Evolutionary conservation across 2,888 invertebrate genomes (phyloP), one percentile per base, ranked within the genome.

Genomic region (Crocallis elinguaria): DNA sequence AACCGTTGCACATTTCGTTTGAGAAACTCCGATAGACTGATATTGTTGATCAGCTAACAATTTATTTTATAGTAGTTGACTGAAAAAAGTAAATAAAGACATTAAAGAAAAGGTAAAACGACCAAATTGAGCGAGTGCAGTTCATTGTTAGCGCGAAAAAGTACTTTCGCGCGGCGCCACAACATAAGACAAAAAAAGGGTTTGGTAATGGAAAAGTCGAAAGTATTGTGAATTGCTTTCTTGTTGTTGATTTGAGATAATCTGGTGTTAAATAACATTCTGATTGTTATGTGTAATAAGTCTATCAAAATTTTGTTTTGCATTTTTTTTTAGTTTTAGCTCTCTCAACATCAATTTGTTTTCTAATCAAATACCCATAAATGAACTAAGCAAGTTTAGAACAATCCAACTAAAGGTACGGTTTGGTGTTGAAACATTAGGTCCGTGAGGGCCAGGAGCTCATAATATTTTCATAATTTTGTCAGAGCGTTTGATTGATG

Each of bases 11-110:
- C 87, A 88, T 88, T 79, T 82, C 88, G 71, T 66, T 71, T 61
- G 65, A 57, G 57, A 65, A 59, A 58, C 73, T 37, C 60, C 59
- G 68, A 64, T 62, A 60, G 64, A 89, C 88, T 91, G 88, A 79
- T 86, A 63, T 62, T 49, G 49, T 45, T 50, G 62, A 62, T 67
- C 66, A 61, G 55, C 63, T 68, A 61, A 62, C 75, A 74, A 81
- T 81, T 84, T 82, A 75, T 88, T 90, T 83, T 90, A 90, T 90
- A 90, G 78, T 57, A 64, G 59, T 66, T 63, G 62, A 64, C 58
- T 63, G 63, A 71, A 60, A 73, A 77, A 71, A 86, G 79, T 85
- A 79, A 79, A 70, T 64, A 71, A 56, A 61, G 45, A 63, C 37
- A 65, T 56, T 62, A 69, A 72, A 77, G 75, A 79, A 81, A 74